phyloP scores from a whole-genome alignment of 37 sponge, comb jelly and placozoan species.

The Spongia lamella region DNA sequence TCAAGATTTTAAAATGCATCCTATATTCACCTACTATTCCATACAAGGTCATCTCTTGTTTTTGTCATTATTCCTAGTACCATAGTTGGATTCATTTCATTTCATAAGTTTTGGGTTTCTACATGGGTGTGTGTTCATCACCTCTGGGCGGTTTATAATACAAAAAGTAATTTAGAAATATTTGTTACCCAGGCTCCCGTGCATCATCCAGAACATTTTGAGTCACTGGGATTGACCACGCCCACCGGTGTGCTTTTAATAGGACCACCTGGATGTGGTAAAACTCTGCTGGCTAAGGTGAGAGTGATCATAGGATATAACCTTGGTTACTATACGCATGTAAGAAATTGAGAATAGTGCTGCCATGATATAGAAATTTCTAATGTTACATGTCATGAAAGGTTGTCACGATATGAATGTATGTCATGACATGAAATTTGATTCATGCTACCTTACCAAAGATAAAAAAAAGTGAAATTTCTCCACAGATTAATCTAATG shows the following conservation, averaged over 20 bases:
- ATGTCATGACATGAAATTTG: too few species aligned
- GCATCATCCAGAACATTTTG: slow-evolving; percentile 80
- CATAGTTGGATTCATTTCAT: too few species aligned
- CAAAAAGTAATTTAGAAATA: too few species aligned
- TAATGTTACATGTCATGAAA: not conserved
- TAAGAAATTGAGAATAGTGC: not conserved
- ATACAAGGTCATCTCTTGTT: too few species aligned
- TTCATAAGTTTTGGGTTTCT: too few species aligned
- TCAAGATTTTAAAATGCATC: too few species aligned
- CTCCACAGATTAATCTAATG: not conserved
- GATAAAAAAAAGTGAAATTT: too few species aligned
- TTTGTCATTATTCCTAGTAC: too few species aligned
- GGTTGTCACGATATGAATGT: not conserved
- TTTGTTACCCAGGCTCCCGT: slow-evolving; percentile 74
- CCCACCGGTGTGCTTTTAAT: slow-evolving; percentile 92
- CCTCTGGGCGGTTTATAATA: too few species aligned
- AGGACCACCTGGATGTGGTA: slow-evolving; percentile 99
- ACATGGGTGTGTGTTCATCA: too few species aligned
- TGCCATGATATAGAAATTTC: not conserved
- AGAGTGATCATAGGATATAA: not conserved
- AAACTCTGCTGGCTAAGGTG: slow-evolving; percentile 96
- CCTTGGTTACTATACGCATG: not conserved
- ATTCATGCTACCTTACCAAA: too few species aligned
- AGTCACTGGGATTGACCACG: slow-evolving; percentile 72
- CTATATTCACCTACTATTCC: too few species aligned